Evolutionary conservation across 2,888 invertebrate genomes (phyloP).

Genomic region (Drosophila algonquin): DNA sequence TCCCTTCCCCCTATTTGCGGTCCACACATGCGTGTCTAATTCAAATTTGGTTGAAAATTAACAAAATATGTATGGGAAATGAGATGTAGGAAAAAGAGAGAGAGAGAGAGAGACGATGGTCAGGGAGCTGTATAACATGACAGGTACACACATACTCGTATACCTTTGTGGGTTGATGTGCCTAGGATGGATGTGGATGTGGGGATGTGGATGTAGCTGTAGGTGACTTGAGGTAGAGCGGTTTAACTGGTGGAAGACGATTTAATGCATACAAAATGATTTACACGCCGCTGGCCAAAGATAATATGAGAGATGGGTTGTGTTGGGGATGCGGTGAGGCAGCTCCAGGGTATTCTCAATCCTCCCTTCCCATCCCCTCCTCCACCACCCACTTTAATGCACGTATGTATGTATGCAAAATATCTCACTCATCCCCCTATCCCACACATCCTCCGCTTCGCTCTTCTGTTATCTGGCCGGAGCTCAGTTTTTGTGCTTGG

Average conservation of each 20-base stretch:
- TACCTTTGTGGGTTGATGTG: slow-evolving; percentile 4
- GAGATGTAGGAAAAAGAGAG: slow-evolving; percentile 8
- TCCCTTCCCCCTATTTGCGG: slow-evolving; percentile 20
- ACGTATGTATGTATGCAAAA: slow-evolving; percentile 8
- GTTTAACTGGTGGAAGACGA: slow-evolving; percentile 62
- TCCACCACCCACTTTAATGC: slow-evolving; percentile 11
- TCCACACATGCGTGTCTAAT: slow-evolving; percentile 54
- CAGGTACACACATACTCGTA: not conserved
- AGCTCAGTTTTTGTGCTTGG: slow-evolving; percentile 52
- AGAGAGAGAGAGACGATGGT: not conserved
- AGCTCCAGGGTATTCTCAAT: slow-evolving; percentile 2
- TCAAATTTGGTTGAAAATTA: slow-evolving; percentile 55
- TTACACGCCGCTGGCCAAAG: slow-evolving; percentile 74
- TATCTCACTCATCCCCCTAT: not conserved
- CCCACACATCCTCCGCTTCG: too few species aligned
- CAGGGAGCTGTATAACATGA: not conserved
- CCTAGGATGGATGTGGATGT: not conserved
- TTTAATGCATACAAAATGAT: slow-evolving; percentile 81
- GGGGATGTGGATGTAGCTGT: not conserved
- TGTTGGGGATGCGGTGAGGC: not conserved
- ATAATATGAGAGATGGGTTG: slow-evolving; percentile 58
- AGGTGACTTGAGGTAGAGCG: not conserved
- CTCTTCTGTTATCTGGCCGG: slow-evolving; percentile 14
- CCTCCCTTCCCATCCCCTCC: too few species aligned
- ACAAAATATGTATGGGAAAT: slow-evolving; percentile 29